These are phyloP conservation scores for Actinostola sp. DNA, from an alignment of 92 coral and sea anemone genomes.

Conservation along the genomic window DNA sequence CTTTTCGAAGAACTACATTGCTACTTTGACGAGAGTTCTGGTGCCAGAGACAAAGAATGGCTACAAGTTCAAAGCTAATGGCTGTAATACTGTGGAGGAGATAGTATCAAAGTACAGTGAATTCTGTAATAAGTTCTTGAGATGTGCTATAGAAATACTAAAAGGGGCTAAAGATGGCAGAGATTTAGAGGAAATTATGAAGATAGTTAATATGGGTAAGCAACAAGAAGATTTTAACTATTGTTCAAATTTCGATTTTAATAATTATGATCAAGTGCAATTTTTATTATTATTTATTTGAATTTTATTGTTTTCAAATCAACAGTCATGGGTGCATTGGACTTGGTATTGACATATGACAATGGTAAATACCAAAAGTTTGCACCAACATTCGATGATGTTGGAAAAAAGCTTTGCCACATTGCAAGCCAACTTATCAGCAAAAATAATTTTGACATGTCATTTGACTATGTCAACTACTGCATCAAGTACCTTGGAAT, in stretches of 20 bases:
- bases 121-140: slow-evolving; percentile 72
- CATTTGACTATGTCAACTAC: slow-evolving; percentile 57
- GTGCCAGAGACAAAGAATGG: slow-evolving; percentile 64
- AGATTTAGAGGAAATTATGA: slow-evolving; percentile 52
- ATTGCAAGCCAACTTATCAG: slow-evolving; percentile 60
- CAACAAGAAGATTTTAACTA: not conserved
- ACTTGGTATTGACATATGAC: slow-evolving; percentile 42
- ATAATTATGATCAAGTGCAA: not conserved
- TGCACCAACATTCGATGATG: slow-evolving; percentile 66
- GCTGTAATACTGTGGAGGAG: slow-evolving; percentile 60
- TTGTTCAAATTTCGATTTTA: not conserved
- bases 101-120: slow-evolving; percentile 66
- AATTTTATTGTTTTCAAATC: not conserved
- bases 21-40: slow-evolving; percentile 45
- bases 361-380: slow-evolving; percentile 63
- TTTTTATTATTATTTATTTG: not conserved
- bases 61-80: slow-evolving; percentile 40
- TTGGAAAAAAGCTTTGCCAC: slow-evolving; percentile 63
- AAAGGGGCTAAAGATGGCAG: slow-evolving; percentile 55
- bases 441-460: slow-evolving; percentile 51
- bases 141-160: slow-evolving; percentile 79
- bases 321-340: slow-evolving; percentile 55
- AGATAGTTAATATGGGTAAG: slow-evolving; percentile 69
- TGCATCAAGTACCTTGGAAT: slow-evolving; percentile 55
- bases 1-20: slow-evolving; percentile 58